Percentiles rank a stretch among this genome's conserved stretches.
Evolutionary conservation across 1,140 invertebrate species (phyloP).

Genomic region (Hycleus cichorii): DNA sequence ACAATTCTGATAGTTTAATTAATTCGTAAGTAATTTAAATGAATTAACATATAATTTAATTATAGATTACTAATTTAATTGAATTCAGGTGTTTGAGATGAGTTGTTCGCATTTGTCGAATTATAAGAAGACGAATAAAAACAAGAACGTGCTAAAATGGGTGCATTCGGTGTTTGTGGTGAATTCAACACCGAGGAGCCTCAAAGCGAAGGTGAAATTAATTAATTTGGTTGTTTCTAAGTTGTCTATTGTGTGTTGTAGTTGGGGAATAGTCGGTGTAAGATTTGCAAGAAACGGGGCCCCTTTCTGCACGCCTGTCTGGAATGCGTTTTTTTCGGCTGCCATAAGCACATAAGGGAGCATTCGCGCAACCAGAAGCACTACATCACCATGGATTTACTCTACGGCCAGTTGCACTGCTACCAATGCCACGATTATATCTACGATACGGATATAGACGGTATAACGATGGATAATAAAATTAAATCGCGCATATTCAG

Average conservation of each 20-base stretch:
- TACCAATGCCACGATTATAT: slow-evolving; percentile 87
- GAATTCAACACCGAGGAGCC: slow-evolving; percentile 59
- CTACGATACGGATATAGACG: slow-evolving; percentile 42
- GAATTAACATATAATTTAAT: not conserved
- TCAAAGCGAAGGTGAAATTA: slow-evolving; percentile 58
- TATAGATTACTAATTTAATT: not conserved
- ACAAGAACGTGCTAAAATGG: slow-evolving; percentile 52
- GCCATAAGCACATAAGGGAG: slow-evolving; percentile 80
- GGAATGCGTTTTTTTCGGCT: slow-evolving; percentile 88
- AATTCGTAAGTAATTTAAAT: not conserved
- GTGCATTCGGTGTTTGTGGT: slow-evolving; percentile 70
- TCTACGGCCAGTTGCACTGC: slow-evolving; percentile 87
- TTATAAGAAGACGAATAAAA: slow-evolving; percentile 34
- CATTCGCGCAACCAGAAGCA: slow-evolving; percentile 77
- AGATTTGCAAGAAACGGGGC: slow-evolving; percentile 65
- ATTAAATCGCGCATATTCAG: slow-evolving; percentile 33
- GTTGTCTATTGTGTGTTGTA: slow-evolving; percentile 37
- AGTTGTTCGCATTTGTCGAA: slow-evolving; percentile 32
- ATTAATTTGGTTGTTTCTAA: slow-evolving; percentile 20
- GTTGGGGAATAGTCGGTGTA: slow-evolving; percentile 69
- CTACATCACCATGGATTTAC: slow-evolving; percentile 76
- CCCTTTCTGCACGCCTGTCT: slow-evolving; percentile 81
- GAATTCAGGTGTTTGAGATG: slow-evolving; percentile 19
- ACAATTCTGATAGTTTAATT: not conserved
- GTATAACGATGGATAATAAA: slow-evolving; percentile 42